Conservation (phyloP, 2,888 invertebrate genomes). For the Myopa tessellatipennis region DNA sequence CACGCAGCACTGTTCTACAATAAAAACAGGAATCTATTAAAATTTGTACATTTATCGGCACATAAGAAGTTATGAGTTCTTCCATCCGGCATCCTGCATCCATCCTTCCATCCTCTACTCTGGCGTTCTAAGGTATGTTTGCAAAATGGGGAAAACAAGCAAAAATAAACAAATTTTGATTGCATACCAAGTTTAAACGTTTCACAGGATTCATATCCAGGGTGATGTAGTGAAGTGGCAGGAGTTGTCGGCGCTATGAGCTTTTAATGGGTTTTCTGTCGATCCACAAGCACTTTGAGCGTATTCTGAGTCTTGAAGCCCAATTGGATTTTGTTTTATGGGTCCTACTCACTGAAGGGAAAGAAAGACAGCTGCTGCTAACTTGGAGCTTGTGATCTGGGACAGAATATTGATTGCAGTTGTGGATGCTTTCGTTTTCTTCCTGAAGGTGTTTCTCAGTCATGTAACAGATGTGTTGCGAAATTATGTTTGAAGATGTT, state of each 20-base stretch:
- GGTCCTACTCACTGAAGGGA: not conserved
- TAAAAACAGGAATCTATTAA: not conserved
- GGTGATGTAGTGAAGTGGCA: not conserved
- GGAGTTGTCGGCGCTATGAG: not conserved
- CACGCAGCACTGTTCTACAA: too few species aligned
- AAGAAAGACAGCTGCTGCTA: too few species aligned
- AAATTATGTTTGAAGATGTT: too few species aligned
- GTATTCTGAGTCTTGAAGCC: not conserved
- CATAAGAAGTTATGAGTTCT: not conserved
- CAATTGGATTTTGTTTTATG: not conserved
- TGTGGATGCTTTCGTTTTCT: too few species aligned
- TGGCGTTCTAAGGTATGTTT: not conserved
- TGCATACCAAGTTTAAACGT: not conserved
- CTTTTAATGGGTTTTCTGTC: not conserved
- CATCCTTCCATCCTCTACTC: not conserved
- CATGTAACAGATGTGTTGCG: too few species aligned
- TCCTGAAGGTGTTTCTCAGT: too few species aligned
- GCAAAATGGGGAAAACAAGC: not conserved
- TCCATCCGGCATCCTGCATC: not conserved
- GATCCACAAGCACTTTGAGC: not conserved
- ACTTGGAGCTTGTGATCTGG: too few species aligned
- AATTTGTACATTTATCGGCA: not conserved
- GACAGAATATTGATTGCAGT: too few species aligned
- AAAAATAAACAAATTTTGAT: not conserved
- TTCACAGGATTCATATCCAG: too few species aligned